These are phyloP conservation scores for Pediacus dermestoides DNA, from an alignment of 2,888 invertebrate species.

Conservation along the genomic window DNA sequence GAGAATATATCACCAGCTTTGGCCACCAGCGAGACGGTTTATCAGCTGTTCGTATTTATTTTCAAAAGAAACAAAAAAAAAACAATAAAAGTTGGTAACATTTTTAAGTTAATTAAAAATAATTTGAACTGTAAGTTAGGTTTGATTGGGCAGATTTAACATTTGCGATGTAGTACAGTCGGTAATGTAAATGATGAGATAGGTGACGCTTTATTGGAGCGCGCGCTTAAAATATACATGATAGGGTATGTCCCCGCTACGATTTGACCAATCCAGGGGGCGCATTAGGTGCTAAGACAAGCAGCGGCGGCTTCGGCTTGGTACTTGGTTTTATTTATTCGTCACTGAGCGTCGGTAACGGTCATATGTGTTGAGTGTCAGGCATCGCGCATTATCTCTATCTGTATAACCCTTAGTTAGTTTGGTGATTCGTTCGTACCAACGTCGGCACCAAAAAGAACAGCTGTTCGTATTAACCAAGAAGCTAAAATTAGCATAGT, in stretches of 20 bases:
- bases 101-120: too few relatives aligned
- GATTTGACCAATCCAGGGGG: constrained; percentile 40
- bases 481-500: constrained; percentile 42
- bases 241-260: constrained; percentile 32
- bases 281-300: constrained; percentile 35
- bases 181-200: too few relatives aligned
- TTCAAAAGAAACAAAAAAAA: too few relatives aligned
- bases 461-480: constrained; percentile 33
- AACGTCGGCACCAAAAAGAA: constrained; percentile 20
- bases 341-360: constrained; percentile 30
- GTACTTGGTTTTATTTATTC: constrained; percentile 24
- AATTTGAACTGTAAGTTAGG: too few relatives aligned
- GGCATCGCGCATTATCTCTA: constrained; percentile 27
- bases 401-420: constrained; percentile 30
- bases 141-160: too few relatives aligned
- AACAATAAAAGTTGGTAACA: too few relatives aligned
- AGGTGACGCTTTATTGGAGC: too few relatives aligned
- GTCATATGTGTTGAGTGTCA: constrained; percentile 32
- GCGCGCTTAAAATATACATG: constrained; percentile 2
- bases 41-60: too few relatives aligned
- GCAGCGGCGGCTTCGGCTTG: constrained; percentile 4
- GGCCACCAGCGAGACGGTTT: too few relatives aligned
- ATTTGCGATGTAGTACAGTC: too few relatives aligned
- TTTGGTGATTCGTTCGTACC: constrained; percentile 19
- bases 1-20: too few relatives aligned